These are phyloP conservation scores for Esox masquinongy DNA, from an alignment of 2,797 vertebrate species.

Conservation along the genomic window DNA sequence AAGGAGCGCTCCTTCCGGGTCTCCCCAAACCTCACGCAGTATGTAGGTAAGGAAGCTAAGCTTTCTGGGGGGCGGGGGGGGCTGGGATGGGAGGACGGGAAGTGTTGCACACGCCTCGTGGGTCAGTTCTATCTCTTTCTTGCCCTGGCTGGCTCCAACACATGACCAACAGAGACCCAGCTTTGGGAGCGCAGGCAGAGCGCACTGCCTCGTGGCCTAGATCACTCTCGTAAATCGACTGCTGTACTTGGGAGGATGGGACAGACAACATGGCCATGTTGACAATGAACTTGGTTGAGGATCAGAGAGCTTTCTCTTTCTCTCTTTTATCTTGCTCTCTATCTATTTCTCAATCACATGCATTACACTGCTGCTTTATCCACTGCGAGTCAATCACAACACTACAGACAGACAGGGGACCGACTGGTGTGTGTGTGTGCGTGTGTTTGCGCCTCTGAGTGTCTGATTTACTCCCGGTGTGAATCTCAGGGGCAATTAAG, in stretches of 20 bases:
- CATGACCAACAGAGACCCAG: neutral
- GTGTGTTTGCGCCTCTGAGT: neutral
- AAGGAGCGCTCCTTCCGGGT: neutral
- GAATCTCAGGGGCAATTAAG: constrained; percentile 65
- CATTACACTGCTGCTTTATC: neutral
- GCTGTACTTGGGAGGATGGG: neutral
- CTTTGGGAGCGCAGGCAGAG: neutral
- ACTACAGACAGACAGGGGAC: neutral
- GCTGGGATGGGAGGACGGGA: constrained; percentile 8
- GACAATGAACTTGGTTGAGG: neutral
- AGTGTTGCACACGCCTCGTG: constrained; percentile 17
- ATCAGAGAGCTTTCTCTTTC: neutral
- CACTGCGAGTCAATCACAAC: neutral
- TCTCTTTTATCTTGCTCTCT: no score
- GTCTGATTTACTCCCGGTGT: constrained; percentile 36
- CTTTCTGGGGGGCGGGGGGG: neutral
- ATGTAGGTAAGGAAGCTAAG: neutral
- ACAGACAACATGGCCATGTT: neutral
- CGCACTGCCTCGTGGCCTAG: neutral
- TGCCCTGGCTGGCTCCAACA: neutral
- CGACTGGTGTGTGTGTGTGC: neutral
- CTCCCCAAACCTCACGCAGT: neutral
- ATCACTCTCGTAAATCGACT: neutral
- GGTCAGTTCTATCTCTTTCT: neutral
- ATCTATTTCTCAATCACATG: no score